phyloP scores from a whole-genome alignment of 2,113 vertebrate species.

The Cebus imitator region DNA sequence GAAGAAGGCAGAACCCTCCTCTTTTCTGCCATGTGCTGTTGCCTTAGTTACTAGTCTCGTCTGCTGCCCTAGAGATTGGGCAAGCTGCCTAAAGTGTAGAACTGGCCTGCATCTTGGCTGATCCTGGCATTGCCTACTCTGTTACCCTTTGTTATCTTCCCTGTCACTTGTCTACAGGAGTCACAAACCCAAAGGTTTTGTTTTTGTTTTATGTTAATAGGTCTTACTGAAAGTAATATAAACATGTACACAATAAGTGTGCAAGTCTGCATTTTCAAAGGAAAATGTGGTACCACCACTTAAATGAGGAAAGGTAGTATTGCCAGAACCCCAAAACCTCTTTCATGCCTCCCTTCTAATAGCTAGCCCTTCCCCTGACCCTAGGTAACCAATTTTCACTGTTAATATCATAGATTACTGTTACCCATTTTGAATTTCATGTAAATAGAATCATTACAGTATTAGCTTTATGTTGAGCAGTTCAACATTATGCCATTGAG shows the following conservation, averaged over 20 bases:
- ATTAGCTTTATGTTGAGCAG: background rate
- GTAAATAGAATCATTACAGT: background rate
- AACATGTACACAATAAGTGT: background rate
- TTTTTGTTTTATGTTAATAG: constrained; percentile 18
- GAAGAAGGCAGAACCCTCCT: background rate
- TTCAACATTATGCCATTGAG: constrained; percentile 3
- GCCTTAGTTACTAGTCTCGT: background rate
- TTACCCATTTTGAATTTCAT: constrained; percentile 29
- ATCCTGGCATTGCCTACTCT: background rate
- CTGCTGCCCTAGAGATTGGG: background rate
- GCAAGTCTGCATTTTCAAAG: constrained; percentile 22
- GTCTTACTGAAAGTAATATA: constrained; percentile 24
- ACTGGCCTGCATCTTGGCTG: background rate
- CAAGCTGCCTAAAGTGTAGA: background rate
- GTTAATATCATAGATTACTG: background rate
- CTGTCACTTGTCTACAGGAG: background rate
- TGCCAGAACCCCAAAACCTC: background rate
- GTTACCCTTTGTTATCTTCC: background rate
- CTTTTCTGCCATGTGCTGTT: background rate
- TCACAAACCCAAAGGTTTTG: background rate
- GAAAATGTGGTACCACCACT: background rate
- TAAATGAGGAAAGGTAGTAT: background rate
- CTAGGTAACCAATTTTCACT: background rate
- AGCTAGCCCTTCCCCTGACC: background rate
- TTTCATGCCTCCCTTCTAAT: background rate